phyloP scores from a whole-genome alignment of 2,113 vertebrate species.

The Mormyrus iriodes region DNA sequence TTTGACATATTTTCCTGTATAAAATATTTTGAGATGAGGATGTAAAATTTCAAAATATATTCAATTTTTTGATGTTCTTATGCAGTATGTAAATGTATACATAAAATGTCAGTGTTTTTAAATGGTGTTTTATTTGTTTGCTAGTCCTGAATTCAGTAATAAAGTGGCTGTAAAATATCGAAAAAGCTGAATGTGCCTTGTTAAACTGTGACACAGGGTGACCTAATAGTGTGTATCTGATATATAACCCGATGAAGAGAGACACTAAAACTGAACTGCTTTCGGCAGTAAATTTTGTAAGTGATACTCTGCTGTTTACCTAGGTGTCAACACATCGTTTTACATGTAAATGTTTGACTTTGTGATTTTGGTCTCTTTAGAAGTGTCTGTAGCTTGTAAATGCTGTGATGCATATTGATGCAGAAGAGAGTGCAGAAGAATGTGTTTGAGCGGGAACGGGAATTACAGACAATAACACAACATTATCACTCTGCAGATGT shows the following conservation, averaged over 20 bases:
- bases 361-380: not conserved
- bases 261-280: slow-evolving; percentile 29
- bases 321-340: slow-evolving; percentile 28
- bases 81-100: not conserved
- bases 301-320: slow-evolving; percentile 38
- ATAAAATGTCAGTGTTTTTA: not conserved
- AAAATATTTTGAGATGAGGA: not conserved
- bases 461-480: slow-evolving; percentile 19
- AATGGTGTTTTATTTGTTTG: not conserved
- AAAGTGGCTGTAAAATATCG: not conserved
- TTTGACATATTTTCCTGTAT: not conserved
- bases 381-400: not conserved
- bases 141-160: not conserved
- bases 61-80: not conserved
- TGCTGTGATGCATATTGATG: not conserved
- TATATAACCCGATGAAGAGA: slow-evolving; percentile 19
- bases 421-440: not conserved
- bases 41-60: not conserved
- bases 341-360: slow-evolving; percentile 11
- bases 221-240: not conserved
- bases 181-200: not conserved
- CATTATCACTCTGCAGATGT: slow-evolving; percentile 17
- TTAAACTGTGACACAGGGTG: not conserved
- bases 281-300: slow-evolving; percentile 20
- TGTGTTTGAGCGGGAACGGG: slow-evolving; percentile 11